Percentiles rank a stretch among this genome's conserved stretches.
phyloP scores from a whole-genome alignment of 2,797 vertebrate species.

The Sebastes aleutianus region DNA sequence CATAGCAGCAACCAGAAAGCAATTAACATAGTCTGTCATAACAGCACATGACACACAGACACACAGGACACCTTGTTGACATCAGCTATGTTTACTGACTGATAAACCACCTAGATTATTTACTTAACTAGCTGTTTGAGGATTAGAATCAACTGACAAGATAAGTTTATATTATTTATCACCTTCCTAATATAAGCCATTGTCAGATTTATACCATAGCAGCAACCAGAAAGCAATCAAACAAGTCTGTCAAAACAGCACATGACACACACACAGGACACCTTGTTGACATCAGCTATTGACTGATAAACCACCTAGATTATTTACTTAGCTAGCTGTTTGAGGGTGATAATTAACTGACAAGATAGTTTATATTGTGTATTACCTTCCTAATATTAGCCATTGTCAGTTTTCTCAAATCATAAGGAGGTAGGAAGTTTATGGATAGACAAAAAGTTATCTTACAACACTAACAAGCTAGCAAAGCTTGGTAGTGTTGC shows the following conservation, averaged over 20 bases:
- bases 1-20: too few species aligned
- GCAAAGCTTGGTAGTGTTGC: background rate
- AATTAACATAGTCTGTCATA: too few species aligned
- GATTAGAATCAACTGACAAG: too few species aligned
- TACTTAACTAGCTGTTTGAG: too few species aligned
- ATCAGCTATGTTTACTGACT: too few species aligned
- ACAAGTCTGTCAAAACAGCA: background rate
- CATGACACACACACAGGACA: background rate
- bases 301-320: too few species aligned
- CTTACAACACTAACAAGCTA: slow-evolving; percentile 7
- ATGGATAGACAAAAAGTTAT: background rate
- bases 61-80: too few species aligned
- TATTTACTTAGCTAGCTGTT: too few species aligned
- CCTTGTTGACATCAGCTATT: background rate
- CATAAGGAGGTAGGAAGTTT: background rate
- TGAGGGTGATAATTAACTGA: accelerated
- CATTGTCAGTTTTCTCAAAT: background rate
- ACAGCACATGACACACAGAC: too few species aligned
- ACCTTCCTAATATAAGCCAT: too few species aligned
- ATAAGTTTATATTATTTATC: too few species aligned
- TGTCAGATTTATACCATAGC: background rate
- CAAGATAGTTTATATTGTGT: background rate
- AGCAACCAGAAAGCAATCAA: background rate
- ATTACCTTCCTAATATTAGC: background rate
- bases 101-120: too few species aligned